phyloP scores from a whole-genome alignment of 2,797 vertebrate genomes.

The Valencia hispanica region DNA sequence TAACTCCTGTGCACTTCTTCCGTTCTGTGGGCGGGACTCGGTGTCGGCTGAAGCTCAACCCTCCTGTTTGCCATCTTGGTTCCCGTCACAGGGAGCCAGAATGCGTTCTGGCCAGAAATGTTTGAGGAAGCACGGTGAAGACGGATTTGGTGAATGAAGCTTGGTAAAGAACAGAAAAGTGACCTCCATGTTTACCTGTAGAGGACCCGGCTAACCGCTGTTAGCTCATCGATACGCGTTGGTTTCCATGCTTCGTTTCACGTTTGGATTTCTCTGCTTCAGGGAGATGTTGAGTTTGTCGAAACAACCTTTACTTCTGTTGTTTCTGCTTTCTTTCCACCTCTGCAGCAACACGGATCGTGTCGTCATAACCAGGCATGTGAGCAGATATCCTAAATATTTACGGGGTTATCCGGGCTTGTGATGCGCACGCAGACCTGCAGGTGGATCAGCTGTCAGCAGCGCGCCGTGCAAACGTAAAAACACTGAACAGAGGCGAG shows the following conservation, averaged over 20 bases:
- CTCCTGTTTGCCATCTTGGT: no score
- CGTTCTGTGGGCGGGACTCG: no score
- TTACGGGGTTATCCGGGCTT: slow-evolving; percentile 24
- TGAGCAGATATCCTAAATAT: not conserved
- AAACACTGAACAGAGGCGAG: slow-evolving; percentile 60
- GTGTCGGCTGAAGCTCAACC: no score
- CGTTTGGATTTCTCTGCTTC: not conserved
- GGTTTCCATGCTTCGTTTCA: not conserved
- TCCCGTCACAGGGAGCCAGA: no score
- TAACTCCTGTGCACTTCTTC: no score
- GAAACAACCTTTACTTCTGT: not conserved
- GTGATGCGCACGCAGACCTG: slow-evolving; percentile 9
- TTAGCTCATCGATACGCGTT: not conserved
- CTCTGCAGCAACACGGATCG: not conserved
- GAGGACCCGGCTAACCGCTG: no score
- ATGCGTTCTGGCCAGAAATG: no score
- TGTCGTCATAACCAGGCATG: not conserved
- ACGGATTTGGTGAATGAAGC: no score
- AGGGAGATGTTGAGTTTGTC: not conserved
- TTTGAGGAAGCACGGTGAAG: no score
- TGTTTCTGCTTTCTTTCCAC: not conserved
- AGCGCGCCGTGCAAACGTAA: slow-evolving; percentile 46
- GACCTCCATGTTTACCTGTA: no score
- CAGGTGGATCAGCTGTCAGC: slow-evolving; percentile 70
- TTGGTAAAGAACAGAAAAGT: no score